Evolutionary conservation across 2,797 vertebrate genomes (phyloP).

Genomic region (Trichosurus vulpecula): DNA sequence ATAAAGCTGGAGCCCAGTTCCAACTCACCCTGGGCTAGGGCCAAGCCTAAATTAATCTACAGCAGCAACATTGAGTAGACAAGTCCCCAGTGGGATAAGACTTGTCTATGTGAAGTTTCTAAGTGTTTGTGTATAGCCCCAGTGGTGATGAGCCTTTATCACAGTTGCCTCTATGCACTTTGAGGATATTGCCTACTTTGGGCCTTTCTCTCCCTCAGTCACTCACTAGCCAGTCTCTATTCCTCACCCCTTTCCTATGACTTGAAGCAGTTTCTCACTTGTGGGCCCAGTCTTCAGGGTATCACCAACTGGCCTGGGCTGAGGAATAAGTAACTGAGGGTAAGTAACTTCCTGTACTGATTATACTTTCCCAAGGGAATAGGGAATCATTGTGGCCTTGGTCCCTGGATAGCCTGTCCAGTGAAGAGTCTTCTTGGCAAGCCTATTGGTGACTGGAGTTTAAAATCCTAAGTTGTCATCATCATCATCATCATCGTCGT

Average conservation of each 20-base stretch:
- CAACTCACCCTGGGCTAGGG: neutral
- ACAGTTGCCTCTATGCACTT: neutral
- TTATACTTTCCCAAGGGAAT: neutral
- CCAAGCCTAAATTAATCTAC: neutral
- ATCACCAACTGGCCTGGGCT: neutral
- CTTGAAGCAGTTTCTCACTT: neutral
- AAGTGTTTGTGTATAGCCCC: neutral
- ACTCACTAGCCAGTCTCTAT: neutral
- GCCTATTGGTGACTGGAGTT: neutral
- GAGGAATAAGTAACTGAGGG: neutral
- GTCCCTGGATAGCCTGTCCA: neutral
- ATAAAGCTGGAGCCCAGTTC: neutral
- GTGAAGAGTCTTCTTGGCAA: neutral
- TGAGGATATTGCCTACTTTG: neutral
- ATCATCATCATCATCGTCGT: neutral
- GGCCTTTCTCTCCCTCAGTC: neutral
- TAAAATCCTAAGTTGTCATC: neutral
- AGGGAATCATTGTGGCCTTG: neutral
- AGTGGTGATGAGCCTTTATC: neutral
- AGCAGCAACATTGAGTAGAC: neutral
- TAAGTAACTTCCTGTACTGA: neutral
- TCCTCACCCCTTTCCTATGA: neutral
- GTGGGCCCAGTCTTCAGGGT: neutral
- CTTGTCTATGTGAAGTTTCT: neutral
- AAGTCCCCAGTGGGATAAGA: neutral